Evolutionary conservation across 2,888 invertebrate species (phyloP).

Genomic region (Cephonodes hylas): DNA sequence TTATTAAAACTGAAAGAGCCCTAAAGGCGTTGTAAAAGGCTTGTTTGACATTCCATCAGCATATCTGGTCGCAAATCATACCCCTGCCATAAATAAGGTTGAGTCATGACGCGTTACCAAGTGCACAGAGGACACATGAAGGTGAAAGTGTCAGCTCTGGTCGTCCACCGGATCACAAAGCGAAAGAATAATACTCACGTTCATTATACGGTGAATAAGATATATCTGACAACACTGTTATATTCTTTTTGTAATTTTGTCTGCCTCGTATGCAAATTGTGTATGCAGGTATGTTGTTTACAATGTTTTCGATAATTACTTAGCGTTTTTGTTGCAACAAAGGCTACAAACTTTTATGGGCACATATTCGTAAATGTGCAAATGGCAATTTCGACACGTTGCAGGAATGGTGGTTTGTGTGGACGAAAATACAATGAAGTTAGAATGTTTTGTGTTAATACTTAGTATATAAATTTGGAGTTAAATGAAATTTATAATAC

Average conservation of each 20-base stretch:
- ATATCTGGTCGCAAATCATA: slow-evolving; percentile 30
- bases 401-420: neutral
- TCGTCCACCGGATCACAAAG: slow-evolving; percentile 30
- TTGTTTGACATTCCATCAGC: slow-evolving; percentile 33
- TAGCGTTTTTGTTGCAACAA: neutral
- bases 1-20: neutral
- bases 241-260: neutral
- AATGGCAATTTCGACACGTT: neutral
- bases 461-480: neutral
- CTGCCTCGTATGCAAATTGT: neutral
- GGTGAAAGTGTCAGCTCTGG: slow-evolving; percentile 37
- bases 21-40: slow-evolving; percentile 20
- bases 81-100: slow-evolving; percentile 33
- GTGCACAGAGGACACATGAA: slow-evolving; percentile 36
- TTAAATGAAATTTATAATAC: too few species aligned
- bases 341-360: neutral
- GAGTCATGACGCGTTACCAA: slow-evolving; percentile 33
- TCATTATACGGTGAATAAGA: slow-evolving; percentile 1
- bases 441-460: neutral
- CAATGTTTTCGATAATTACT: neutral
- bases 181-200: slow-evolving; percentile 14
- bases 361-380: neutral
- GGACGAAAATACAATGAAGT: neutral
- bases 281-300: neutral
- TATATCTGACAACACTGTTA: neutral